A percentile compares a stretch with the other conserved stretches of the same genome.
Evolutionary conservation across 2,888 invertebrate species (phyloP).

Genomic region (Conops quadrifasciatus): DNA sequence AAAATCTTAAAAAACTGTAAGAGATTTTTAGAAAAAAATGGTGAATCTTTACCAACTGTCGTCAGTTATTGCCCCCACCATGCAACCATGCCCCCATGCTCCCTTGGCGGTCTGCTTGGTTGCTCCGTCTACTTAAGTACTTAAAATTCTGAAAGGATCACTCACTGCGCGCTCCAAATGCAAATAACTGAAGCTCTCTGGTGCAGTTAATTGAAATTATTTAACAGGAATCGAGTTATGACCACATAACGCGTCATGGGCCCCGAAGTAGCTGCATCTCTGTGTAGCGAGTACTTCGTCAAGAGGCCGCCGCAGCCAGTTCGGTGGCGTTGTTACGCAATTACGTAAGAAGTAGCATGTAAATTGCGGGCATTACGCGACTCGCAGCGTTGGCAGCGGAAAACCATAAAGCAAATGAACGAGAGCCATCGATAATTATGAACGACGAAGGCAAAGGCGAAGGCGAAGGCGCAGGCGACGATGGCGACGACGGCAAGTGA

Average conservation of each 20-base stretch:
- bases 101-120: not conserved
- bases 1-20: too few species aligned
- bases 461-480: not conserved
- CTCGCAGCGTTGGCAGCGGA: not conserved
- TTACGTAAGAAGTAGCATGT: conserved; percentile 29
- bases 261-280: not conserved
- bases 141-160: conserved; percentile 17
- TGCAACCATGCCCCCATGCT: not conserved
- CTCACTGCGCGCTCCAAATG: conserved; percentile 22
- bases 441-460: not conserved
- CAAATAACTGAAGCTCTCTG: conserved; percentile 26
- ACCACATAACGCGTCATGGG: conserved; percentile 10
- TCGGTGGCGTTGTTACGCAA: conserved; percentile 22
- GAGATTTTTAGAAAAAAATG: too few species aligned
- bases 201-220: conserved; percentile 33
- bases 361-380: conserved; percentile 23
- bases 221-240: conserved; percentile 34
- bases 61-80: too few species aligned
- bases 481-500: conserved; percentile 8
- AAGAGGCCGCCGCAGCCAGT: too few species aligned
- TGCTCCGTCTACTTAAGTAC: not conserved
- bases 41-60: too few species aligned
- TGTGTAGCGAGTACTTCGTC: not conserved
- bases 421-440: too few species aligned
- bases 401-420: not conserved